Base-by-base conservation (phyloP, 1,140 invertebrate genomes). In the Lordiphosa collinella region DNA sequence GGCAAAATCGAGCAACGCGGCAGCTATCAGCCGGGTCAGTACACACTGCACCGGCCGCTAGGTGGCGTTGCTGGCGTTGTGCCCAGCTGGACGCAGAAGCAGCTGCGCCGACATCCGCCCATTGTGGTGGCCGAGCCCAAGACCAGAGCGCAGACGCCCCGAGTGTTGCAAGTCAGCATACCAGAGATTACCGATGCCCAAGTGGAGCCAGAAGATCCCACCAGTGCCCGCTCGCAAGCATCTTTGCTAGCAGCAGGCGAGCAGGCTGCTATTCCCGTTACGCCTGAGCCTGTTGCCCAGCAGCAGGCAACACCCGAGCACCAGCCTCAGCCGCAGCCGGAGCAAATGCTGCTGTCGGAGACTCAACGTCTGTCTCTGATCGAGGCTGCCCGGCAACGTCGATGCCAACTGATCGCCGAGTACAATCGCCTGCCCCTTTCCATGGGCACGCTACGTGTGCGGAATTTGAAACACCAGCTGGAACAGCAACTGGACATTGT, bases 391-490 rank as follows among this genome's bases (percentile, higher is more conserved):
- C 60, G 49, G n/a, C 18, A 38, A 9, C 71, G 57, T 2, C 51
- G 67, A 8, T 41, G 18, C 1, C 40, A 67, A n/a, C 41, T 80
- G 9, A 76, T 63, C 10, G 54, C 40, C 10, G 61, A 84, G 16
- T 80, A 84, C 48, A 80, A 80, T 40, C 57, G 66, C 0, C 14
- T 80, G 48, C 76, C 76, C 5, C 29, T 80, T 4, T 71, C 78
- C 3, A 72, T 63, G 66, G 57, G 47, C 0, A 84, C 76, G 4
- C 16, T 84, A 44, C 71, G 78, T 2, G 72, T 84, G 10, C 78
- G 71, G 8, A 84, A 84, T 13, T 40, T 82, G 5, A 76, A 78
- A 25, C 22, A 31, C 3, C 40, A 54, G 8, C 29, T 80, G 40
- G 76, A 80, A 11, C 57, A 72, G 35, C 51, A 80, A 13, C 44